These are phyloP conservation scores for Cheracebus regulus DNA, from an alignment of 2,797 vertebrate species.

Conservation along the genomic window DNA sequence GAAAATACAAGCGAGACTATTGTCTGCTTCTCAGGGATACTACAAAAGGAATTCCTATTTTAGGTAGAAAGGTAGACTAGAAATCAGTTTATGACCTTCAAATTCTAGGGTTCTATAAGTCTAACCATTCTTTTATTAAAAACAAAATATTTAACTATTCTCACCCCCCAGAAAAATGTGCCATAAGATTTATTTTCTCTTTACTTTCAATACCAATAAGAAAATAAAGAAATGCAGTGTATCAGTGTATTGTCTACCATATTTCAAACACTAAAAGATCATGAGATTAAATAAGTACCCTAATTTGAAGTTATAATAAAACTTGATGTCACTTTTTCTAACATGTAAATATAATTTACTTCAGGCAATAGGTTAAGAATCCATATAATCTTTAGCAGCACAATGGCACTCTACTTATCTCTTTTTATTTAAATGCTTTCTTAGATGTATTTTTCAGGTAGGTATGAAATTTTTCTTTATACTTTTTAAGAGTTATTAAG, in stretches of 20 bases:
- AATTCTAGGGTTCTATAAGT: constrained; percentile 19
- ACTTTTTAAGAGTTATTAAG: neutral
- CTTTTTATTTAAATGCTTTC: constrained; percentile 18
- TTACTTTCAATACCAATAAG: neutral
- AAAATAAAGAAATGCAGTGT: neutral
- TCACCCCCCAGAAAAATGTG: neutral
- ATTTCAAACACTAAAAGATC: neutral
- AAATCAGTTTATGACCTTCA: neutral
- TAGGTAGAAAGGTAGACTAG: constrained; percentile 15
- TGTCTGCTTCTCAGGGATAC: neutral
- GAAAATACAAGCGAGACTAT: constrained; percentile 40
- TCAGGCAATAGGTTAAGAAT: neutral
- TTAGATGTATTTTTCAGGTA: neutral
- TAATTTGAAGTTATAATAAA: constrained; percentile 44
- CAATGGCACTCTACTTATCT: neutral
- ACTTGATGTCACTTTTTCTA: neutral
- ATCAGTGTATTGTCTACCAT: neutral
- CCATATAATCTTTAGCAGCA: neutral
- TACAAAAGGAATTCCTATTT: constrained; percentile 41
- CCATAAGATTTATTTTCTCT: neutral
- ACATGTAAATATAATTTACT: neutral
- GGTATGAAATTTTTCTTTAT: neutral
- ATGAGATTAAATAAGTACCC: neutral
- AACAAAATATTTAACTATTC: constrained; percentile 26
- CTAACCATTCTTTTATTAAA: neutral